A percentile compares a stretch with the other conserved stretches of the same genome.
These are phyloP conservation scores for Didymodactylos carnosus DNA, from an alignment of 2,888 invertebrate species.

Conservation along the genomic window DNA sequence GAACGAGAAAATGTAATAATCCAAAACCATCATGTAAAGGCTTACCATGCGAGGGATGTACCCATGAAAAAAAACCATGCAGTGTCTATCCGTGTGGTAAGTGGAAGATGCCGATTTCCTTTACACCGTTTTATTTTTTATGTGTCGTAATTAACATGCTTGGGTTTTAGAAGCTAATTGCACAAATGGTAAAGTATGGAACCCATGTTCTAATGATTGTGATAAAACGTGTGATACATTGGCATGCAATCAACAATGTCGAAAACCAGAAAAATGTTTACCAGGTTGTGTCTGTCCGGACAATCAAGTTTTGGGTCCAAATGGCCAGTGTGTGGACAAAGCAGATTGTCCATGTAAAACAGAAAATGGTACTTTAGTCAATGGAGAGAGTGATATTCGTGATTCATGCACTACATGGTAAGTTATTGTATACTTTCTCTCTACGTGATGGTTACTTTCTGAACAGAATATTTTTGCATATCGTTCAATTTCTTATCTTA, in stretches of 20 bases:
- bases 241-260: slow-evolving; percentile 1
- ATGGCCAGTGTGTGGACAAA: background rate
- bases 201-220: slow-evolving; percentile 6
- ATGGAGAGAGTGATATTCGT: background rate
- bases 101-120: background rate
- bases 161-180: background rate
- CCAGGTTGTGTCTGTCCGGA: slow-evolving; percentile 11
- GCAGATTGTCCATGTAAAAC: background rate
- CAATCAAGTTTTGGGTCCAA: background rate
- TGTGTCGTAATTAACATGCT: background rate
- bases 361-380: background rate
- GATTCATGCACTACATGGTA: slow-evolving; percentile 9
- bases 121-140: background rate
- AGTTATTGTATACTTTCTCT: background rate
- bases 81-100: slow-evolving; percentile 3
- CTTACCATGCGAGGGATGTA: background rate
- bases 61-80: background rate
- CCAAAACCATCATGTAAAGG: slow-evolving; percentile 9
- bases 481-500: background rate
- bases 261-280: slow-evolving; percentile 5
- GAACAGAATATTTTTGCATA: background rate
- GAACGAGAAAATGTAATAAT: slow-evolving; percentile 1
- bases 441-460: too few relatives aligned
- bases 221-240: slow-evolving; percentile 5
- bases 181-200: background rate